A percentile compares a stretch with the other conserved stretches of the same genome.
phyloP scores from a whole-genome alignment of 2,888 invertebrate species.

The Drosophila formosana region DNA sequence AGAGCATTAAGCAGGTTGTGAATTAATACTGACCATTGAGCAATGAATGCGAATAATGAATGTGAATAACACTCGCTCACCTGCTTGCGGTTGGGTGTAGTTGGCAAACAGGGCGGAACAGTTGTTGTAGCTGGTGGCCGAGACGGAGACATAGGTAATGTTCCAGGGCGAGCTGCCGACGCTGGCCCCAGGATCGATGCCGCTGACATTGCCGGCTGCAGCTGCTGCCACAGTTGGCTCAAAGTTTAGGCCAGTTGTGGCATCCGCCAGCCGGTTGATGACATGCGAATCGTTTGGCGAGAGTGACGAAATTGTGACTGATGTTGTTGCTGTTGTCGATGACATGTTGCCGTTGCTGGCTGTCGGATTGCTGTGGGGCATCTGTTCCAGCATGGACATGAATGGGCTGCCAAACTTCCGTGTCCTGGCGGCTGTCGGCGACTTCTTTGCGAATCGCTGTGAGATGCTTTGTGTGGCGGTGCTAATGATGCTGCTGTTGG shows the following conservation, averaged over 20 bases:
- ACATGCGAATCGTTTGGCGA: slow-evolving; percentile 29
- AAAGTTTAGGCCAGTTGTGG: slow-evolving; percentile 27
- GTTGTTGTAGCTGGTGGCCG: slow-evolving; percentile 72
- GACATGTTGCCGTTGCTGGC: slow-evolving; percentile 11
- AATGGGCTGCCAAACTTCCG: slow-evolving; percentile 11
- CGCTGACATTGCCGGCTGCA: slow-evolving; percentile 1
- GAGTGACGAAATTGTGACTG: slow-evolving; percentile 11
- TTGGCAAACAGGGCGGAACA: slow-evolving; percentile 82
- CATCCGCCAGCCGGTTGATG: slow-evolving; percentile 41
- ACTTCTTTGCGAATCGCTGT: slow-evolving; percentile 20
- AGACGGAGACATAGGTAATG: slow-evolving; percentile 46
- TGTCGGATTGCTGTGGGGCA: slow-evolving; percentile 15
- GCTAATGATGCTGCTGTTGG: slow-evolving; percentile 24
- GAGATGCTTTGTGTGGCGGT: slow-evolving; percentile 15
- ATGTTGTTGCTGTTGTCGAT: slow-evolving; percentile 16
- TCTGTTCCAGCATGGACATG: slow-evolving; percentile 37
- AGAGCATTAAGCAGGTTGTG: too few species aligned
- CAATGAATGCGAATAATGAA: not conserved
- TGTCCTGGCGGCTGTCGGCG: not conserved
- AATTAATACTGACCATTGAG: too few species aligned
- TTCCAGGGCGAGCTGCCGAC: slow-evolving; percentile 36
- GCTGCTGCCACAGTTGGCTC: slow-evolving; percentile 6
- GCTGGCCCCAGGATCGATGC: slow-evolving; percentile 13
- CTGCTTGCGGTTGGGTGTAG: slow-evolving; percentile 77
- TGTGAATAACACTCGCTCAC: slow-evolving; percentile 51